Evolutionary conservation across 2,797 vertebrate species (phyloP), one percentile per base, ranked within the genome.

Genomic region (Gouania willdenowi): DNA sequence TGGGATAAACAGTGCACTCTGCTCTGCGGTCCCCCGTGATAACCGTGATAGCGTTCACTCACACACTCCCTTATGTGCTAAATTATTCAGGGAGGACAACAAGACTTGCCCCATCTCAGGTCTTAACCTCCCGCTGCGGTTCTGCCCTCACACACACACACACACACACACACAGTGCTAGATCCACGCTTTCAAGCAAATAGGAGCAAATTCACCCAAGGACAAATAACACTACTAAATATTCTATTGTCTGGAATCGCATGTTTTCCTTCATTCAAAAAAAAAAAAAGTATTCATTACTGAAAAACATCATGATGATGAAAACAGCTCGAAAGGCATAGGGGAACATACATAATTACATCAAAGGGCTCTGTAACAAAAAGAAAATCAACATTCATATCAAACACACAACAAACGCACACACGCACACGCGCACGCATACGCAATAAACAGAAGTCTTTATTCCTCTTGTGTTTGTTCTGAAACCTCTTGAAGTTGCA

Each of bases 31-130:
- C 54, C 50, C 51, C 35, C 4, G 23, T 47, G 58, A 52, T 44
- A 40, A 41, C 32, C 17, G 4, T 44, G 47, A 63, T 41, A 64
- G 64, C 29, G 20, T 53, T 58, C 41, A 13, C 47, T 43, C 57
- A 33, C 42, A 29, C 17, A 41, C 48, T 64, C 67, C 60, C 71
- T 21, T 13, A 24, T 32, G 47, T 60, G 37, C 64, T 84, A 79
- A 82, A 84, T 84, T 75, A 85, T 84, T 80, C 71, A 84, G 49
- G 46, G 49, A 83, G 64, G 75, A 83, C 81, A 82, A 82, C 65
- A 68, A 48, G 58, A 65, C 50, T 68, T 62, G 41, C 56, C 71
- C 71, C 51, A 61, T 79, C 72, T 71, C 54, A 60, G 76, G 79
- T 75, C 76, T 66, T 72, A 65, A 51, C 57, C 73, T 61, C 75